Evolutionary conservation across 2,113 vertebrate genomes (phyloP).

Genomic region (Chrysemys picta): DNA sequence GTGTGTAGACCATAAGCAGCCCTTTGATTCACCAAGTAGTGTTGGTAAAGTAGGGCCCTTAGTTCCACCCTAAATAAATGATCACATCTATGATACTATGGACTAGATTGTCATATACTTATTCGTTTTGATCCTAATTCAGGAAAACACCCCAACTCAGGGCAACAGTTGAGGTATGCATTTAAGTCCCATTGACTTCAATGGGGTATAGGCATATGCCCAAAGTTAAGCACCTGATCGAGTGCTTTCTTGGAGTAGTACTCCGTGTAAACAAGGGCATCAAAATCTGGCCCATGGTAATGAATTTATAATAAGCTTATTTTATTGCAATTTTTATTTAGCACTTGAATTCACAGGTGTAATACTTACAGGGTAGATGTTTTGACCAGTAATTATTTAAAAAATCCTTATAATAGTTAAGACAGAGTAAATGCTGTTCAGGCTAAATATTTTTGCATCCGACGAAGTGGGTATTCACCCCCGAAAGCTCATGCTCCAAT

Average conservation of each 20-base stretch:
- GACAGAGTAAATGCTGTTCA: background rate
- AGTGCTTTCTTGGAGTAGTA: background rate
- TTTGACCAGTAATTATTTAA: conserved; percentile 1
- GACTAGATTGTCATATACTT: background rate
- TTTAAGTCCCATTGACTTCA: background rate
- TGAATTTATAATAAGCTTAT: background rate
- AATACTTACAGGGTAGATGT: background rate
- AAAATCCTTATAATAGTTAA: background rate
- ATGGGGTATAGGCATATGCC: background rate
- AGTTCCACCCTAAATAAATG: background rate
- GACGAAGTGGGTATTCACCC: too few species aligned
- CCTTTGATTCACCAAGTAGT: background rate
- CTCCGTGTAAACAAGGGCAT: background rate
- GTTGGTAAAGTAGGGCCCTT: background rate
- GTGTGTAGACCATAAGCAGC: background rate
- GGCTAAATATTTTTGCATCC: background rate
- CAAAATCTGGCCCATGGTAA: background rate
- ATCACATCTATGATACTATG: background rate
- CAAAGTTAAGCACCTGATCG: background rate
- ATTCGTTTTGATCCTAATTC: background rate
- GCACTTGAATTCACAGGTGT: background rate
- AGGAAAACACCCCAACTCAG: background rate
- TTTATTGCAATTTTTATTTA: background rate
- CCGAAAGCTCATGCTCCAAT: too few species aligned
- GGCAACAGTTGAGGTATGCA: background rate